phyloP scores from a whole-genome alignment of 2,797 vertebrate species.

The Cossypha polioptera region DNA sequence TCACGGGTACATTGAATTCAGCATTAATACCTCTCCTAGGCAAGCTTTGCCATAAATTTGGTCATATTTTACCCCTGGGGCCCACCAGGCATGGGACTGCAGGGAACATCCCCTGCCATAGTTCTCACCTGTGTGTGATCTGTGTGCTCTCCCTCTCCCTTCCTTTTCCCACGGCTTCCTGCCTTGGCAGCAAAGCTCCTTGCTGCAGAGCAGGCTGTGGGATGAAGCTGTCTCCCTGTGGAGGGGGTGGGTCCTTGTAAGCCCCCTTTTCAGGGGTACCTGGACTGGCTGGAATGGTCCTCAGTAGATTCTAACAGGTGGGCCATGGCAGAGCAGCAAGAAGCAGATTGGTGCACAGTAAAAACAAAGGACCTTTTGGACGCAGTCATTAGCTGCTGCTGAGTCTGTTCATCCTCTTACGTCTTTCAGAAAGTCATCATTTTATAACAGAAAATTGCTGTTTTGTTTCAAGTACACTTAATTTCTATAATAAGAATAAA shows the following conservation, averaged over 20 bases:
- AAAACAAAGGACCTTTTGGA: constrained; percentile 22
- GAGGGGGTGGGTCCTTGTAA: background rate
- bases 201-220: background rate
- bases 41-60: background rate
- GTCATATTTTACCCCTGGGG: background rate
- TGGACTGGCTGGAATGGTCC: background rate
- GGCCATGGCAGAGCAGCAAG: background rate
- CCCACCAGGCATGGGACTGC: accelerated
- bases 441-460: constrained; percentile 41
- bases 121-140: accelerated
- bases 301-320: accelerated
- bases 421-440: constrained; percentile 17
- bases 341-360: background rate
- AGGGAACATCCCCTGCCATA: accelerated
- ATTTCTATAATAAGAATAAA: constrained; percentile 37
- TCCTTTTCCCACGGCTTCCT: background rate
- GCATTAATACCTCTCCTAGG: background rate
- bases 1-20: background rate
- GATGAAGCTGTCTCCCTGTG: background rate
- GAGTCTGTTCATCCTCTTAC: constrained; percentile 30
- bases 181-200: background rate
- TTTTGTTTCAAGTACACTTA: constrained; percentile 36
- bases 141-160: accelerated
- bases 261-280: background rate
- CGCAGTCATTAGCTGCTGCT: background rate